These are phyloP conservation scores for Coturnix japonica DNA, from an alignment of 2,113 vertebrate genomes.

Conservation along the genomic window DNA sequence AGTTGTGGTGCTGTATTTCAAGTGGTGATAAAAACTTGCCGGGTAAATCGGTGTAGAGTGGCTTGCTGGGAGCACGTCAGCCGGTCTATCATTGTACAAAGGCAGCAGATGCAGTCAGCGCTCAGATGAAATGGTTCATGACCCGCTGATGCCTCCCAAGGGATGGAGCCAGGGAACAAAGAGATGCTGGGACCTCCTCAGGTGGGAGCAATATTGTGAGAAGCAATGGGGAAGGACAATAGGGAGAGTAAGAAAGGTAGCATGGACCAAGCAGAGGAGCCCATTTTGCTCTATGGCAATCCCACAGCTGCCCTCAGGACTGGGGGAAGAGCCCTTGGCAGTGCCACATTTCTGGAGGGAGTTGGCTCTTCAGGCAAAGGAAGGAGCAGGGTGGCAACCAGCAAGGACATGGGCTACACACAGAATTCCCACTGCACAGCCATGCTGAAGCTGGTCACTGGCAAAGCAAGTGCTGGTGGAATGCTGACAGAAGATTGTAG, in stretches of 20 bases:
- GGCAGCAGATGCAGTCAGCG: conserved; percentile 3
- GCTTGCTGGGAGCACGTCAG: neutral
- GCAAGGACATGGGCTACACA: neutral
- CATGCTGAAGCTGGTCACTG: neutral
- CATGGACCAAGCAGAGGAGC: neutral
- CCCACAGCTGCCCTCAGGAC: neutral
- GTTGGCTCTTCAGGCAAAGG: neutral
- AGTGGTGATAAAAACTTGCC: neutral
- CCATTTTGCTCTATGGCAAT: neutral
- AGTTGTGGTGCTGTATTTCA: neutral
- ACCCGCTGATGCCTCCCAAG: neutral
- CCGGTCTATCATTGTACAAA: neutral
- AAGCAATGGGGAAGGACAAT: neutral
- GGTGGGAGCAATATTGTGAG: neutral
- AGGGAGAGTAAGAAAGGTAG: neutral
- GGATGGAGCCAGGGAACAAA: neutral
- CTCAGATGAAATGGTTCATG: conserved; percentile 8
- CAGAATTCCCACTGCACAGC: neutral
- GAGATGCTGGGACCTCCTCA: rapidly evolving
- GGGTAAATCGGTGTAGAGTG: neutral
- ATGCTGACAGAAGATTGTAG: neutral
- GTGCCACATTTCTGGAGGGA: neutral
- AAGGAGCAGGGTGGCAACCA: neutral
- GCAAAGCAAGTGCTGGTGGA: rapidly evolving
- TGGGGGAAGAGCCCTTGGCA: neutral